Base-by-base conservation (phyloP, 1,140 invertebrate genomes). In the Melitaea cinxia region DNA sequence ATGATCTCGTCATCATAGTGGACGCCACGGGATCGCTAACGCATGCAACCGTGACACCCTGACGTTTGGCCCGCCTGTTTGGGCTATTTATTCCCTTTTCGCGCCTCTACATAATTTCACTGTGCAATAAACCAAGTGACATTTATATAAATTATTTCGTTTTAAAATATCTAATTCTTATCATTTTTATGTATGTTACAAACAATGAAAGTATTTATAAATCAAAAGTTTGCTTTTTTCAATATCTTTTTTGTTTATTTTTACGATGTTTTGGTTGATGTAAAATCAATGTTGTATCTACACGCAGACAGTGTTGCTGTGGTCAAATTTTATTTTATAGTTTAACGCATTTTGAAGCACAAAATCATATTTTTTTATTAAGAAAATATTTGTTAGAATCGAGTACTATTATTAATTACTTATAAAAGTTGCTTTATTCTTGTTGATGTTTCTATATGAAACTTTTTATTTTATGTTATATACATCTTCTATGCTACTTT, bases 401-500 rank as follows among this genome's bases (percentile, higher is more conserved):
- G 47, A 53, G 42, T 56, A 42, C 54, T 42, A 62, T 42, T 14
- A 35, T 68, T 63, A 15, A 45, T 65, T n/a, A n/a, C n/a, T n/a
- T n/a, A n/a, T n/a, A n/a, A n/a, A n/a, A n/a, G n/a, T n/a, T 59
- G 52, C 65, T 75, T 71, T 71, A 71, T 60, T 61, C 64, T 76
- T 79, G 76, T 80, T 82, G 70, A 58, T 76, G 53, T 69, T 75
- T 69, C 53, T 70, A 68, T 39, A 45, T 37, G 61, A 66, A 63
- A 69, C 49, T 65, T 72, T 65, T 72, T 72, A 70, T 74, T 74
- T 56, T 54, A 58, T 68, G 72, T 79, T 80, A 74, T 65, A 52
- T 68, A 76, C 65, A 57, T 60, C 71, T 71, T 69, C 66, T 78
- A 72, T 70, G 72, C 56, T 42, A 17, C 37, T 72, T 70, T 78